Percentiles rank a stretch among this genome's conserved stretches.
Conservation (phyloP, 1,140 invertebrate genomes). For the Drosophila auraria region DNA sequence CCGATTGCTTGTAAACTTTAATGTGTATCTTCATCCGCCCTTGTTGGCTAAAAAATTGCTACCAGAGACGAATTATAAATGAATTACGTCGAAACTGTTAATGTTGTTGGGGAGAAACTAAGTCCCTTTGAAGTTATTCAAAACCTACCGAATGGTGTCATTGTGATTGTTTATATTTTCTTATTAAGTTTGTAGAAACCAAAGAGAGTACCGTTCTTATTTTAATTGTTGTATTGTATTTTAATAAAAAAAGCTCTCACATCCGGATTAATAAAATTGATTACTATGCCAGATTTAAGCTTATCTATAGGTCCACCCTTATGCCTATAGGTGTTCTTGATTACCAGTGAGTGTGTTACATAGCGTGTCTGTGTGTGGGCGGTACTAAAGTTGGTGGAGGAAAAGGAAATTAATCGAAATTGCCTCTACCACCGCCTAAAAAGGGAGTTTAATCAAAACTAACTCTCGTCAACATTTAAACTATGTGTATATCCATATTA, state of each 20-base stretch:
- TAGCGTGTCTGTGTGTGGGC: constrained; percentile 53
- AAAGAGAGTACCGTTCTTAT: background rate
- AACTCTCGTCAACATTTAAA: background rate
- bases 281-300: background rate
- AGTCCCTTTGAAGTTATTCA: background rate
- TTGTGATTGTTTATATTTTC: background rate
- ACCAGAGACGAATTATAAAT: background rate
- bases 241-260: background rate
- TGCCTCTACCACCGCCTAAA: constrained; percentile 1
- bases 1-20: background rate
- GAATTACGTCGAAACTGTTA: background rate
- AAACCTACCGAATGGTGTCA: background rate
- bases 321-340: constrained; percentile 2
- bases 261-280: background rate
- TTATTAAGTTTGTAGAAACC: background rate
- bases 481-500: background rate
- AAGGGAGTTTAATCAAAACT: background rate
- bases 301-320: constrained; percentile 5
- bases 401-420: constrained; percentile 35
- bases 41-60: no score
- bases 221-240: background rate
- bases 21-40: constrained; percentile 4
- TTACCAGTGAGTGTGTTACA: constrained; percentile 12
- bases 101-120: no score
- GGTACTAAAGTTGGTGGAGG: constrained; percentile 15